Conservation (phyloP, 2,113 vertebrate species). For the Carassius auratus region DNA sequence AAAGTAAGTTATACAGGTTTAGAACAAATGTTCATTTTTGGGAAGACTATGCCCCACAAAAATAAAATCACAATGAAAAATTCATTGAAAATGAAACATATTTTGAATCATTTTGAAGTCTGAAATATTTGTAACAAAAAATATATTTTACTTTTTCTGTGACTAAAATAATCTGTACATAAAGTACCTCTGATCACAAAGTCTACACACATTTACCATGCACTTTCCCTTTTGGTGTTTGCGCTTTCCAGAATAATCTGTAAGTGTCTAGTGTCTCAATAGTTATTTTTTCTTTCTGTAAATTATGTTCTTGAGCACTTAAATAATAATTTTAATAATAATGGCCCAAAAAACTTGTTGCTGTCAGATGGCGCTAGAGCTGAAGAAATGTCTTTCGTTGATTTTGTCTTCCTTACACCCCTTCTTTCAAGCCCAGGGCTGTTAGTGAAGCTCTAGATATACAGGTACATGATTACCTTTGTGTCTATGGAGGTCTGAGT, state of each 20-base stretch:
- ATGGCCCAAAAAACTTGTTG: not conserved
- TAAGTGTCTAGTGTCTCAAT: too few species aligned
- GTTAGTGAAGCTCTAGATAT: not conserved
- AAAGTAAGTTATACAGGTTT: not conserved
- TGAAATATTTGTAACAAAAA: not conserved
- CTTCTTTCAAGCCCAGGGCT: not conserved
- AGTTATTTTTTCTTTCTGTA: too few species aligned
- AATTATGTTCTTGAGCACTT: too few species aligned
- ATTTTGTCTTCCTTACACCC: not conserved
- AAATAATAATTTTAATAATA: too few species aligned
- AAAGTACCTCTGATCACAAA: too few species aligned
- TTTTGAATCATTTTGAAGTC: not conserved
- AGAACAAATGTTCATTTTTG: not conserved
- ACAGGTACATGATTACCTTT: constrained; percentile 13
- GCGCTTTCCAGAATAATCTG: not conserved
- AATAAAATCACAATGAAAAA: not conserved
- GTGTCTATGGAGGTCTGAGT: not conserved
- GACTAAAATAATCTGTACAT: too few species aligned
- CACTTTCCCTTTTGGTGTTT: not conserved
- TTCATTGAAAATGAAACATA: not conserved
- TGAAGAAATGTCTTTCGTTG: not conserved
- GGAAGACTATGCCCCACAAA: not conserved
- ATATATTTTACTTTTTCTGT: not conserved
- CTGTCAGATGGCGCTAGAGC: not conserved
- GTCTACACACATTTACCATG: not conserved